Evolutionary conservation across 2,888 invertebrate genomes (phyloP).

Genomic region (Dynastes hyllus): DNA sequence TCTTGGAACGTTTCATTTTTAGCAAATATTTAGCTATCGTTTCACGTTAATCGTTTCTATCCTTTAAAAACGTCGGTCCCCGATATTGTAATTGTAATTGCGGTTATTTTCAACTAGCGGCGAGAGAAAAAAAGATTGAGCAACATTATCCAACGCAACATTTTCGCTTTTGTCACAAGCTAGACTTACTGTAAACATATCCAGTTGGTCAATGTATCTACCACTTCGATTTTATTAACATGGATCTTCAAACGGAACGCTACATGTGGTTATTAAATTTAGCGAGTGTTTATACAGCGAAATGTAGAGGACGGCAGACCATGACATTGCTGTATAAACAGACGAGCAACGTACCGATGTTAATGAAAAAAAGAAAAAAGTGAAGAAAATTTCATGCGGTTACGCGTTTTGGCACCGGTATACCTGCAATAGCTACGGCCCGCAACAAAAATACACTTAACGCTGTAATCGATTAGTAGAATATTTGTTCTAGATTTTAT

Average conservation of each 20-base stretch:
- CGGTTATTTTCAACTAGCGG: background rate
- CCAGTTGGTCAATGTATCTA: slow-evolving; percentile 22
- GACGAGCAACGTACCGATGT: slow-evolving; percentile 6
- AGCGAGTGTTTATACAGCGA: slow-evolving; percentile 29
- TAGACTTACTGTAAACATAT: slow-evolving; percentile 26
- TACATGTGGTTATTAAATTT: slow-evolving; percentile 28
- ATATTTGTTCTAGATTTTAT: background rate
- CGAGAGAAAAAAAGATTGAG: background rate
- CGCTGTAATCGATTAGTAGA: no score
- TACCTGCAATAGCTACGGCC: background rate
- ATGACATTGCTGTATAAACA: slow-evolving; percentile 36
- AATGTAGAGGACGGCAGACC: slow-evolving; percentile 20
- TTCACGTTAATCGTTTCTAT: background rate
- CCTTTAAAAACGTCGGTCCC: background rate
- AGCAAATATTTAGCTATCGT: slow-evolving; percentile 6
- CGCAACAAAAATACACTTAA: background rate
- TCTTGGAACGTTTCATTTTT: background rate
- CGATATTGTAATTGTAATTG: slow-evolving; percentile 9
- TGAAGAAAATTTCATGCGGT: slow-evolving; percentile 5
- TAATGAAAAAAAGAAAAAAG: slow-evolving; percentile 19
- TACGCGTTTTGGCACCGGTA: slow-evolving; percentile 13
- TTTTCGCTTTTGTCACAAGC: slow-evolving; percentile 12
- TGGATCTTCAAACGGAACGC: slow-evolving; percentile 31
- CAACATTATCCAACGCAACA: slow-evolving; percentile 21
- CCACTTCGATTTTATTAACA: slow-evolving; percentile 28